Evolutionary conservation across 2,113 vertebrate species (phyloP), one percentile per base, ranked within the genome.

Genomic region (Eurypyga helias): DNA sequence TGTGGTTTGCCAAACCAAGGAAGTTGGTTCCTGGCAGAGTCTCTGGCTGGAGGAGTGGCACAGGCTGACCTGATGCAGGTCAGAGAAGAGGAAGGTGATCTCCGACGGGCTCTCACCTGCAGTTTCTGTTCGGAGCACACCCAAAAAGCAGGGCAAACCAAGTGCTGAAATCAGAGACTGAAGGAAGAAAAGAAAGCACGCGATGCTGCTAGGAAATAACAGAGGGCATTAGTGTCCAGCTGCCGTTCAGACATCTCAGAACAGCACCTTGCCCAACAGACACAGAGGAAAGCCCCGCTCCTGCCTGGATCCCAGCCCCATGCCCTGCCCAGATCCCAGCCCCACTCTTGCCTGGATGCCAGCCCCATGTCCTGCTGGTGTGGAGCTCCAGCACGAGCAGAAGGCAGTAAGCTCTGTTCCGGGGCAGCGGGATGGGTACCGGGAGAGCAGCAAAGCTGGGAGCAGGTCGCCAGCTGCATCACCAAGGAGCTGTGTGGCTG

Each of bases 371-470:
- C 45, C 14, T 7, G 34, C 13, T 1, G 1, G 52, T 0, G 1
- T 1, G 3, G 51, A 17, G 36, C 29, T 12, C 21, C 0, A 1
- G 61, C 4, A 3, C 45, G 17, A 48, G 48, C 24, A 34, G 67
- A 36, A 51, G 25, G 43, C 19, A 54, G 25, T 52, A 28, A 28
- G 70, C 73, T 29, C 61, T 21, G 54, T 69, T 60, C 57, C 0
- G 1, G 29, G n/a, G 25, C 28, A 49, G 72, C 0, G 1, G 21
- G 41, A 57, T 0, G 5, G 52, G 62, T 2, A 43, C 0, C 0
- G 77, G 60, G 43, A 66, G 43, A 15, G 46, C 43, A 24, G 26
- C 66, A 25, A 36, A 69, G 76, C 83, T 25, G 48, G 34, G 75
- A 86, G 79, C 17, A 19, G 76, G 61, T 85, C 79, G 4, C 55